A percentile compares a stretch with the other conserved stretches of the same genome.
Evolutionary conservation across 2,888 invertebrate genomes (phyloP).

Genomic region (Gisinianus flammeolus): DNA sequence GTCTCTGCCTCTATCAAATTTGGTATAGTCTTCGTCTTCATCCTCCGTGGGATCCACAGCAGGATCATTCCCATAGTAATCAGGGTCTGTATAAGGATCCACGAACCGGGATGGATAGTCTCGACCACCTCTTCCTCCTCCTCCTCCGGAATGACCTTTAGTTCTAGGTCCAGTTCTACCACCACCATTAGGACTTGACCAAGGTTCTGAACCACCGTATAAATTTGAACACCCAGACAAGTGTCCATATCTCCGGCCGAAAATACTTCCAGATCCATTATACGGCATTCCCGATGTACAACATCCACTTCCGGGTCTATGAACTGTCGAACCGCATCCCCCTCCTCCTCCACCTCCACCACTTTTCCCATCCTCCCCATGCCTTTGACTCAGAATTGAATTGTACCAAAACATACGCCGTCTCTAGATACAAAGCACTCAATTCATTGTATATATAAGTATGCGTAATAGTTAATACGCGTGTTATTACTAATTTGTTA

Average conservation of each 20-base stretch:
- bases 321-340: neutral
- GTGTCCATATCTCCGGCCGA: neutral
- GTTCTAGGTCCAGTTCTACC: too few species aligned
- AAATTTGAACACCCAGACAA: neutral
- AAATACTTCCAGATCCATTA: constrained; percentile 3
- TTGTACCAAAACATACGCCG: constrained; percentile 12
- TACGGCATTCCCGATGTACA: neutral
- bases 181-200: neutral
- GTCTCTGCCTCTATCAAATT: constrained; percentile 43
- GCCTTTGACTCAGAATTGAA: neutral
- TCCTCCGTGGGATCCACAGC: constrained; percentile 12
- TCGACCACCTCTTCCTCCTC: too few species aligned
- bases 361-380: neutral
- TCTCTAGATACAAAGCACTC: neutral
- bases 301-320: neutral
- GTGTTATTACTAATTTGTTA: too few species aligned
- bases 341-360: neutral
- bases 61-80: too few species aligned
- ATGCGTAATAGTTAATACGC: too few species aligned
- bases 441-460: too few species aligned
- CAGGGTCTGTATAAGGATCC: too few species aligned
- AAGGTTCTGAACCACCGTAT: neutral
- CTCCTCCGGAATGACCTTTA: too few species aligned
- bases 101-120: too few species aligned
- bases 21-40: constrained; percentile 27